Evolutionary conservation across 2,888 invertebrate genomes (phyloP).

Genomic region (Conchocele bisecta): DNA sequence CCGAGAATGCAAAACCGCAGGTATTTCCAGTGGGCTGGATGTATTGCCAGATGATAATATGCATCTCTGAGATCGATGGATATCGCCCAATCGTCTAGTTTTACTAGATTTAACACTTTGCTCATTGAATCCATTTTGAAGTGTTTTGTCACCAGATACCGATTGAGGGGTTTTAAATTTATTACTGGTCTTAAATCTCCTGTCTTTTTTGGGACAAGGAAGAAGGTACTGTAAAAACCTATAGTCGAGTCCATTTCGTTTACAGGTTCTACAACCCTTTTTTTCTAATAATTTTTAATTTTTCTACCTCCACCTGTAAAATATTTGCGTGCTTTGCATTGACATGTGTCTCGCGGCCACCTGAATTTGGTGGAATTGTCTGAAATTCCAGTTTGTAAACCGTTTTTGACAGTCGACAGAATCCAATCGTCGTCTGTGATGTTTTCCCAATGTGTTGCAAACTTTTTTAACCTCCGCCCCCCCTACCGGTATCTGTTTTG

Average conservation of each 20-base stretch:
- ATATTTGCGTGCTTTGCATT: slow-evolving; percentile 6
- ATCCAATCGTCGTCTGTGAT: slow-evolving; percentile 42
- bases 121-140: slow-evolving; percentile 52
- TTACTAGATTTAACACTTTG: slow-evolving; percentile 33
- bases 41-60: slow-evolving; percentile 31
- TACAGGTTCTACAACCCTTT: slow-evolving; percentile 29
- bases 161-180: slow-evolving; percentile 50
- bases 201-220: slow-evolving; percentile 37
- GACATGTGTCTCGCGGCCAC: slow-evolving; percentile 13
- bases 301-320: slow-evolving; percentile 36
- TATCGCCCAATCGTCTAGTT: slow-evolving; percentile 39
- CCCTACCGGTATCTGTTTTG: slow-evolving; percentile 52
- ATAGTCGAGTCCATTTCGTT: slow-evolving; percentile 7
- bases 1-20: slow-evolving; percentile 20
- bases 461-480: slow-evolving; percentile 26
- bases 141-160: slow-evolving; percentile 34
- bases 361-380: slow-evolving; percentile 20
- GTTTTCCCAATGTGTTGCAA: slow-evolving; percentile 14
- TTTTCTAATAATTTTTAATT: slow-evolving; percentile 26
- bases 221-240: slow-evolving; percentile 51
- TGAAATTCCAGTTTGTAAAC: slow-evolving; percentile 28
- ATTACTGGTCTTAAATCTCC: slow-evolving; percentile 41
- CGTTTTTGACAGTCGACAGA: slow-evolving; percentile 10
- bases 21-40: slow-evolving; percentile 27
- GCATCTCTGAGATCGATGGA: slow-evolving; percentile 37